Percentiles rank a stretch among this genome's conserved stretches.
These are phyloP conservation scores for Antheraea yamamai DNA, from an alignment of 2,888 invertebrate species.

Conservation along the genomic window DNA sequence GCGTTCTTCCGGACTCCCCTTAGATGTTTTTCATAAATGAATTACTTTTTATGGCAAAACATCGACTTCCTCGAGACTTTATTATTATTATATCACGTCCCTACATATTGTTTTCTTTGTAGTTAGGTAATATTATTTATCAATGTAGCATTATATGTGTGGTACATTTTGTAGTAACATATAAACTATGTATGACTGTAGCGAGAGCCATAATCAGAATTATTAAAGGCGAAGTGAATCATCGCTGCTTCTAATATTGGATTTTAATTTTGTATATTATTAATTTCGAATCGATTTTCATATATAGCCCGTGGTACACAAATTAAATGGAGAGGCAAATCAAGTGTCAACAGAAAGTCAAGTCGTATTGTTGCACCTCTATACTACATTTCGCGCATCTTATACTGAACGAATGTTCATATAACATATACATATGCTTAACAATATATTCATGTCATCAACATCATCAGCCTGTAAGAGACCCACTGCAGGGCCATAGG, in stretches of 20 bases:
- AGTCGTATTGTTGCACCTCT: not conserved
- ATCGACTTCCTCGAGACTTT: constrained; percentile 10
- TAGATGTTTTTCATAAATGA: constrained; percentile 20
- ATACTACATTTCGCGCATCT: not conserved
- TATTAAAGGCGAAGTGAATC: not conserved
- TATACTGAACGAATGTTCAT: not conserved
- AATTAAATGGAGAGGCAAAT: not conserved
- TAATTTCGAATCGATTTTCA: not conserved
- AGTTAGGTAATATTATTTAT: not conserved
- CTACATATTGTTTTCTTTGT: constrained; percentile 1
- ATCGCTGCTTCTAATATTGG: not conserved
- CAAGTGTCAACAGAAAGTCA: not conserved
- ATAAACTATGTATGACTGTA: not conserved
- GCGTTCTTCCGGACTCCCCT: constrained; percentile 21
- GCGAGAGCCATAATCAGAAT: not conserved
- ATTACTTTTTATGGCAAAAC: constrained; percentile 12
- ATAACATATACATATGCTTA: not conserved
- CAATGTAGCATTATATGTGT: not conserved
- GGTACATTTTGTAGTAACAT: not conserved
- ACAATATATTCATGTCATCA: no score
- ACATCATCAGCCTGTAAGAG: no score
- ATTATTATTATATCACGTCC: not conserved
- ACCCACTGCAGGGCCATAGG: no score
- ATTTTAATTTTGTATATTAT: not conserved
- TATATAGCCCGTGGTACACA: not conserved